Evolutionary conservation across 2,888 invertebrate genomes (phyloP).

Genomic region (Abrostola triplasia): DNA sequence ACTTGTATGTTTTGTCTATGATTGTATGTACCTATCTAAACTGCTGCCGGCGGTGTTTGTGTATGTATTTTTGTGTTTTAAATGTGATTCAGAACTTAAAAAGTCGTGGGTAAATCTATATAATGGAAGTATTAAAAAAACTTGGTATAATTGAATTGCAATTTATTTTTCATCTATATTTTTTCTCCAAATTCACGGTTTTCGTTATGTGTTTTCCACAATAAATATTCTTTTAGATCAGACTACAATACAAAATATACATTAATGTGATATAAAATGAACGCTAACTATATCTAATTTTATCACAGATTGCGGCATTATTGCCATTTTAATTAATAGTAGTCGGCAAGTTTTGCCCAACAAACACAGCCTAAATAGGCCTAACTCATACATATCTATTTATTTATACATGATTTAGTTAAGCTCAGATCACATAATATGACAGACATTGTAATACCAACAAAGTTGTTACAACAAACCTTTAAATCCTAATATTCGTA

Average conservation of each 20-base stretch:
- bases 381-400: slow-evolving; percentile 63
- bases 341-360: slow-evolving; percentile 78
- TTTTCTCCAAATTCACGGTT: slow-evolving; percentile 75
- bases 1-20: no score
- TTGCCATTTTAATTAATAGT: slow-evolving; percentile 80
- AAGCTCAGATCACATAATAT: slow-evolving; percentile 57
- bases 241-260: slow-evolving; percentile 83
- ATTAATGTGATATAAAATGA: slow-evolving; percentile 73
- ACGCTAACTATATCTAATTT: slow-evolving; percentile 77
- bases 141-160: slow-evolving; percentile 72
- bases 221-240: slow-evolving; percentile 83
- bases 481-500: slow-evolving; percentile 42
- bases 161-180: slow-evolving; percentile 79
- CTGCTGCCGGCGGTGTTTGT: background rate
- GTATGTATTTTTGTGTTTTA: slow-evolving; percentile 3
- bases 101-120: slow-evolving; percentile 20
- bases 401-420: slow-evolving; percentile 57
- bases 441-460: slow-evolving; percentile 53
- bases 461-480: slow-evolving; percentile 43
- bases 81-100: background rate
- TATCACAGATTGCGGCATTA: slow-evolving; percentile 86
- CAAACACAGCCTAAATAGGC: slow-evolving; percentile 81
- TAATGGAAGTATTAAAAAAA: slow-evolving; percentile 56
- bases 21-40: no score
- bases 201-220: slow-evolving; percentile 76